Conservation (phyloP, 2,113 vertebrate species). For the Trichomycterus rosablanca region DNA sequence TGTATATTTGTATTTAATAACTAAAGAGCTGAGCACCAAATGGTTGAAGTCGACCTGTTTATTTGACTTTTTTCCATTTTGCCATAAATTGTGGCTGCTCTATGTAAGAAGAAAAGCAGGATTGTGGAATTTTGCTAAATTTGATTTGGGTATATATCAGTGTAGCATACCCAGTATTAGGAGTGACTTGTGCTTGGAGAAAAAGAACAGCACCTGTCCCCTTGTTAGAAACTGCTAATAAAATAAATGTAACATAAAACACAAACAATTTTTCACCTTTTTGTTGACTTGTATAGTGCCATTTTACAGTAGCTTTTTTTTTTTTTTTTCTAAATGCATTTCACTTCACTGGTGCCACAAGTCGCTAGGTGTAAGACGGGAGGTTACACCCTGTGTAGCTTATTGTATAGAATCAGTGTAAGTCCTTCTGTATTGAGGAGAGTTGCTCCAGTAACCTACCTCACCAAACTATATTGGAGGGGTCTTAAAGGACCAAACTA, state of each 20-base stretch:
- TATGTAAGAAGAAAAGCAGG: conserved; percentile 15
- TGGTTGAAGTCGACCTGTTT: conserved; percentile 33
- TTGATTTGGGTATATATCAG: conserved; percentile 7
- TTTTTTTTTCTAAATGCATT: conserved; percentile 21
- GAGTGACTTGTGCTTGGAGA: background rate
- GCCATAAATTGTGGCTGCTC: conserved; percentile 22
- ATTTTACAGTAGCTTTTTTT: conserved; percentile 34
- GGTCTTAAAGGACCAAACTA: conserved; percentile 68
- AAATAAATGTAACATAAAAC: conserved; percentile 20
- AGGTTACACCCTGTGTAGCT: conserved; percentile 28
- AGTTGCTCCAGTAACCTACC: conserved; percentile 62
- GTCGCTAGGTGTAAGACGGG: conserved; percentile 12
- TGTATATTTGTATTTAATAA: conserved; percentile 27
- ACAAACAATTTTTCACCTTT: conserved; percentile 3
- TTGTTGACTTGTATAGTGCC: conserved; percentile 38
- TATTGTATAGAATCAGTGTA: conserved; percentile 36
- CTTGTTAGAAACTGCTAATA: background rate
- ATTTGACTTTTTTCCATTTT: conserved; percentile 34
- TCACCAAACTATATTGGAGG: conserved; percentile 54
- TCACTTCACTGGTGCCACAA: conserved; percentile 13
- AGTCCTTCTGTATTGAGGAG: conserved; percentile 45
- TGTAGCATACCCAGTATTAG: conserved; percentile 14
- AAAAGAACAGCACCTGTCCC: conserved; percentile 6
- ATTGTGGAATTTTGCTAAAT: background rate
- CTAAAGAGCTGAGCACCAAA: conserved; percentile 34